Conservation (phyloP, 1,140 invertebrate genomes). For the Macrobrachium nipponense region DNA sequence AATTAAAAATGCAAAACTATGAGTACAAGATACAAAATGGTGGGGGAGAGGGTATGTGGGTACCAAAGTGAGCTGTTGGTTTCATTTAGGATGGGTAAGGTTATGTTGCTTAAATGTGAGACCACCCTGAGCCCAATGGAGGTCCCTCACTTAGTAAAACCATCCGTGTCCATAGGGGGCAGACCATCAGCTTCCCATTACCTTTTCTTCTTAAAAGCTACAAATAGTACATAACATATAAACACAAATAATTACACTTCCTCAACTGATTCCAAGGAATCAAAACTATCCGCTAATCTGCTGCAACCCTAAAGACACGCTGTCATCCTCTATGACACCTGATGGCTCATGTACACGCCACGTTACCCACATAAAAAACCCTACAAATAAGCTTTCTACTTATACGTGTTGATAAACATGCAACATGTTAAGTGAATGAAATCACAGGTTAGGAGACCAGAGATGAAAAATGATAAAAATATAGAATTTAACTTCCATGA, state of each 20-base stretch:
- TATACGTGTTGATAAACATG: constrained; percentile 62
- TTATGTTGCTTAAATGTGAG: constrained; percentile 15
- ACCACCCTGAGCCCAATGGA: constrained; percentile 47
- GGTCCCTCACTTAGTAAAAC: constrained; percentile 5
- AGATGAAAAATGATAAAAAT: constrained; percentile 50
- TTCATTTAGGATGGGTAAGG: background rate
- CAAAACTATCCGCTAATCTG: too few species aligned
- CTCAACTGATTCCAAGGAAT: background rate
- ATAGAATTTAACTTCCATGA: constrained; percentile 45
- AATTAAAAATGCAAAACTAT: constrained; percentile 63
- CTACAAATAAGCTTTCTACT: constrained; percentile 63
- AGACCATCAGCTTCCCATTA: background rate
- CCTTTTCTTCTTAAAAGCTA: too few species aligned
- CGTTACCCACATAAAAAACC: constrained; percentile 58
- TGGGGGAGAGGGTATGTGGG: constrained; percentile 45
- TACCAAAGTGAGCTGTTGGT: constrained; percentile 32
- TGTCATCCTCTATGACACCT: constrained; percentile 21
- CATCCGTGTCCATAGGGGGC: constrained; percentile 33
- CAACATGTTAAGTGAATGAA: constrained; percentile 61
- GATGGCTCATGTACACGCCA: constrained; percentile 37
- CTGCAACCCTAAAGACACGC: constrained; percentile 36
- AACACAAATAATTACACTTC: constrained; percentile 1
- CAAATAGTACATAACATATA: background rate
- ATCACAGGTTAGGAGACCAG: constrained; percentile 62
- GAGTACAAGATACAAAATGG: constrained; percentile 61